Base-by-base conservation (phyloP, 37 sponge, comb jelly and placozoan species). In the Halisarca cf. caerulea region DNA sequence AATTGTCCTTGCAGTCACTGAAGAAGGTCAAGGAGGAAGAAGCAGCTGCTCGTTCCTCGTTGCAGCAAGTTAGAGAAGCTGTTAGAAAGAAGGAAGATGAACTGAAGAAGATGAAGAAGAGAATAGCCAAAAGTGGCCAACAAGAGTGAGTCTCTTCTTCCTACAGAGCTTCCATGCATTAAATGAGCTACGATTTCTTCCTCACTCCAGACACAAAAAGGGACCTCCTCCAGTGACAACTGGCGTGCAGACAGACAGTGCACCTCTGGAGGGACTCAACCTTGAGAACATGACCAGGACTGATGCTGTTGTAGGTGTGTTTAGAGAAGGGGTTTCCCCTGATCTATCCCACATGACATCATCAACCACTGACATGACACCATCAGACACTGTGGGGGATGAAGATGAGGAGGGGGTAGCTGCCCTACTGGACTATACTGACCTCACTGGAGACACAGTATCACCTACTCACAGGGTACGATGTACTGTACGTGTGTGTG, bases 311-410 rank as follows among this genome's bases (percentile, higher is more conserved):
- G 20, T 57, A 21, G 58, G 58, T 57, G 58, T 20, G 15, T 20
- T 57, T 15, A 21, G 8, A 8, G 37, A 3, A 71, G 39, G 73
- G 73, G 3, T 38, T 35, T 39, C 23, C 35, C 73, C 23, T 21
- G 36, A 38, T 35, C 73, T 32, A 71, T 21, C 39, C 39, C 39
- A 71, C 73, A 71, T 35, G 73, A 71, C 51, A 47, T 47, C 51
- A 47, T 47, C 51, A 14, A 11, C 11, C 11, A 47, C 51, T 47
- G 51, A 47, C 51, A 47, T 11, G 11, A 47, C 11, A 47, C 11
- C 51, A 47, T 47, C 51, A 47, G 51, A 11, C 51, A 47, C 51
- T 47, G 9, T 11, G 6, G 9, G 11, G 11, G 51, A 47, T 6
- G 51, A 47, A 11, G 51, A 47, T 11, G 9, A 47, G 9, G 11